Evolutionary conservation across 35 echinoderm and acorn worm genomes (phyloP).

Genomic region (Nesometra sesokonis): DNA sequence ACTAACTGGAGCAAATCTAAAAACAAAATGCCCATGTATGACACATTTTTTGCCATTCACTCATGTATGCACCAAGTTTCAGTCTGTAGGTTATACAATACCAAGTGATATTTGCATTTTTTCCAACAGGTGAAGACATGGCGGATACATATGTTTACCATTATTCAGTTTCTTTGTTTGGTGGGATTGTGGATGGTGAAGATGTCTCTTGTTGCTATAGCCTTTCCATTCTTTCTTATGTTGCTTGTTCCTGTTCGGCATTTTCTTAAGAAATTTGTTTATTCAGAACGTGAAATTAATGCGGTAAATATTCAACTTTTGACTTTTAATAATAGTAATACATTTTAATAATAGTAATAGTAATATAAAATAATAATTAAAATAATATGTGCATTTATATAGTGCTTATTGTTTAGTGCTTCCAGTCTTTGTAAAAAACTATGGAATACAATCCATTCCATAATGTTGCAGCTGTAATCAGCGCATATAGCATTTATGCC

Average conservation of each 20-base stretch:
- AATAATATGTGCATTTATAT: neutral
- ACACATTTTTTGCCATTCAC: too few relatives aligned
- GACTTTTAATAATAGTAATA: neutral
- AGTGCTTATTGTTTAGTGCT: too few relatives aligned
- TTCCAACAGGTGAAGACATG: conserved; percentile 67
- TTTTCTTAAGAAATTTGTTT: conserved; percentile 38
- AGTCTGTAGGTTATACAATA: neutral
- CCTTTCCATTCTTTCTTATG: conserved; percentile 85
- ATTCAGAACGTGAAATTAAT: conserved; percentile 57
- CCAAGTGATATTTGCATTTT: neutral
- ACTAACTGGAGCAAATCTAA: too few relatives aligned
- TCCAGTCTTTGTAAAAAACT: too few relatives aligned
- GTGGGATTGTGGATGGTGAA: conserved; percentile 62
- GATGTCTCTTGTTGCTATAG: conserved; percentile 55
- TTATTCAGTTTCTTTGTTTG: conserved; percentile 66
- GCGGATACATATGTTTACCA: conserved; percentile 82
- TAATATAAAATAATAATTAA: neutral
- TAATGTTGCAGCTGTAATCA: too few relatives aligned
- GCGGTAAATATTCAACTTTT: conserved; percentile 40
- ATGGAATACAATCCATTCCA: too few relatives aligned
- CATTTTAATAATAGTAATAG: neutral
- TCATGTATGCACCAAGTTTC: too few relatives aligned
- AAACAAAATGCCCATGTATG: too few relatives aligned
- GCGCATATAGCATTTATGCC: too few relatives aligned
- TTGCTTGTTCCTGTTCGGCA: conserved; percentile 63